Conservation (phyloP, 2,888 invertebrate species). For the Belgica antarctica region DNA sequence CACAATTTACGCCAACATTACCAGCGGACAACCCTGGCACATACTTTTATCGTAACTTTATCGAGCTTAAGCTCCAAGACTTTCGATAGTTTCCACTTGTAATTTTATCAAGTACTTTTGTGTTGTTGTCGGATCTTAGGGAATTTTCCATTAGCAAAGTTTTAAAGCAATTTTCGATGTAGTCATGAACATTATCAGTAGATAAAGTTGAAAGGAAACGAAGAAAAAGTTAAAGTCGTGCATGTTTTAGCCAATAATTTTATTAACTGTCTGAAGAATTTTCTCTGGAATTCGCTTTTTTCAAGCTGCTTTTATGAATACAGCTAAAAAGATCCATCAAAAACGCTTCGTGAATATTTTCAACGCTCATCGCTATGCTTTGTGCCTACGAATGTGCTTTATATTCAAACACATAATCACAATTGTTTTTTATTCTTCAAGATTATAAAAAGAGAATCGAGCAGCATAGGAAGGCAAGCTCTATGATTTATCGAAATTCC, state of each 20-base stretch:
- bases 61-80: no score
- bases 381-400: conserved; percentile 25
- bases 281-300: neutral
- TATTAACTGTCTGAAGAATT: conserved; percentile 16
- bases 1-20: no score
- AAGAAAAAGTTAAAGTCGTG: conserved; percentile 8
- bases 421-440: conserved; percentile 16
- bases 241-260: conserved; percentile 25
- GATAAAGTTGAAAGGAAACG: neutral
- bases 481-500: conserved; percentile 16
- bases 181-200: no score
- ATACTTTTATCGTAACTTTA: no score
- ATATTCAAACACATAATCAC: conserved; percentile 32
- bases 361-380: neutral
- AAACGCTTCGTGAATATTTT: conserved; percentile 14
- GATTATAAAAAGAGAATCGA: neutral
- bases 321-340: conserved; percentile 3
- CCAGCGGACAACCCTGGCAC: no score
- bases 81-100: no score
- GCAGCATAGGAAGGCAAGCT: neutral
- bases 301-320: neutral
- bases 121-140: no score
- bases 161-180: no score
- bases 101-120: no score
- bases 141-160: no score